Percentiles rank a stretch among this genome's conserved stretches.
These are phyloP conservation scores for Pangasius sanitwongsei DNA, from an alignment of 2,797 vertebrate genomes.

Conservation along the genomic window DNA sequence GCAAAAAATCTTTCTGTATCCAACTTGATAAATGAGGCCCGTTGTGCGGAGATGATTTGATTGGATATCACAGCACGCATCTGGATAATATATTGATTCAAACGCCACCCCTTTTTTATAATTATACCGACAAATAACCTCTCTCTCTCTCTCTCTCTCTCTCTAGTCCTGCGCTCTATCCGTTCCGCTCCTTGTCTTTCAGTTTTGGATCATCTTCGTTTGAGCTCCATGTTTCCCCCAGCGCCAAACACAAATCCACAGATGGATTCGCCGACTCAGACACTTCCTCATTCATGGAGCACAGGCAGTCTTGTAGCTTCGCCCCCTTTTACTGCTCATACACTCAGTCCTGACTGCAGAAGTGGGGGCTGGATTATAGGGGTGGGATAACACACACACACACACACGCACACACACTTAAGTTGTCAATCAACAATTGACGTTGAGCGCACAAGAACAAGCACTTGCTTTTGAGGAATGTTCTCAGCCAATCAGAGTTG, in stretches of 20 bases:
- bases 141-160: constrained; percentile 14
- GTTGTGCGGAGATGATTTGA: too few species aligned
- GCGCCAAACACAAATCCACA: not conserved
- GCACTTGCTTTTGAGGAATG: not conserved
- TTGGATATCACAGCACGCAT: too few species aligned
- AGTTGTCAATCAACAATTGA: constrained; percentile 9
- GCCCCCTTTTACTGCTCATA: constrained; percentile 40
- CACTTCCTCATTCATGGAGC: constrained; percentile 70
- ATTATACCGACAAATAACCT: not conserved
- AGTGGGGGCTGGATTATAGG: constrained; percentile 74
- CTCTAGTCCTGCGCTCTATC: constrained; percentile 68
- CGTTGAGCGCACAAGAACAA: not conserved
- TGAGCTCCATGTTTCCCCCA: constrained; percentile 43
- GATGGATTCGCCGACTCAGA: constrained; percentile 11
- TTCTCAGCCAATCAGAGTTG: constrained; percentile 15
- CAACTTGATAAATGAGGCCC: too few species aligned
- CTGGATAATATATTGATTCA: not conserved
- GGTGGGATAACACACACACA: constrained; percentile 60
- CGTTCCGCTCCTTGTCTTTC: constrained; percentile 74
- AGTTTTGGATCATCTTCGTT: not conserved
- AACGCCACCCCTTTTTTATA: not conserved
- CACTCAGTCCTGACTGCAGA: constrained; percentile 38
- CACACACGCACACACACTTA: not conserved
- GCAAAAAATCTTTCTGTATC: too few species aligned
- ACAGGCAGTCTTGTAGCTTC: constrained; percentile 66